Conservation (phyloP, 1,140 invertebrate genomes). For the Paracyclopina nana region DNA sequence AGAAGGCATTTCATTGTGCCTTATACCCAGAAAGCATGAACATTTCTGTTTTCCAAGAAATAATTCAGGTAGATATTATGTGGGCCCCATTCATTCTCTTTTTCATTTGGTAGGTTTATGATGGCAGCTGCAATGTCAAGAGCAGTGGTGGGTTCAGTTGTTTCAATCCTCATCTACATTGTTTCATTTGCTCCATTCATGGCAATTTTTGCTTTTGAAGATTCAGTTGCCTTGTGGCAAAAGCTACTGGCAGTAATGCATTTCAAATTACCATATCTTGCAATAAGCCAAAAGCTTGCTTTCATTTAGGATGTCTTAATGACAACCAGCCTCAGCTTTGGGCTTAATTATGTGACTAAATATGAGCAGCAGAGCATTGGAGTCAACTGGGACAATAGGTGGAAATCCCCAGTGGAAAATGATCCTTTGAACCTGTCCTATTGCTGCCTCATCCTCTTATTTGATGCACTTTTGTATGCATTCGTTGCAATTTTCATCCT, state of each 20-base stretch:
- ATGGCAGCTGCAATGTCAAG: not conserved
- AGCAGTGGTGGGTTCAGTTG: not conserved
- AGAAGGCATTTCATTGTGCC: too few relatives aligned
- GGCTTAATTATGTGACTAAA: not conserved
- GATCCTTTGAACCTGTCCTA: not conserved
- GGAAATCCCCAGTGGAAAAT: conserved; percentile 5
- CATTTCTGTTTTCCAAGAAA: too few relatives aligned
- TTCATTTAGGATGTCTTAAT: conserved; percentile 2
- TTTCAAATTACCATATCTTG: too few relatives aligned
- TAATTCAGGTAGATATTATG: too few relatives aligned
- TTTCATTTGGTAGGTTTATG: not conserved
- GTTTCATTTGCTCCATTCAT: not conserved
- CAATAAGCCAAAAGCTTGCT: too few relatives aligned
- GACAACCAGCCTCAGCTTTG: not conserved
- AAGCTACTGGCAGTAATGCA: not conserved
- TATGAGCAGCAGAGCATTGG: conserved; percentile 10
- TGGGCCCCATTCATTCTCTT: too few relatives aligned
- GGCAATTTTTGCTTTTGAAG: not conserved
- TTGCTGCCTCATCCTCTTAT: not conserved
- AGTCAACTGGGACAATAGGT: not conserved
- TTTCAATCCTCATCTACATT: not conserved
- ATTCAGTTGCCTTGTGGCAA: not conserved
- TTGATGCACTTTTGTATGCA: not conserved
- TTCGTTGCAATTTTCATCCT: conserved; percentile 6
- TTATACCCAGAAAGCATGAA: too few relatives aligned